Evolutionary conservation across 2,113 vertebrate species (phyloP).

Genomic region (Bombycilla garrulus): DNA sequence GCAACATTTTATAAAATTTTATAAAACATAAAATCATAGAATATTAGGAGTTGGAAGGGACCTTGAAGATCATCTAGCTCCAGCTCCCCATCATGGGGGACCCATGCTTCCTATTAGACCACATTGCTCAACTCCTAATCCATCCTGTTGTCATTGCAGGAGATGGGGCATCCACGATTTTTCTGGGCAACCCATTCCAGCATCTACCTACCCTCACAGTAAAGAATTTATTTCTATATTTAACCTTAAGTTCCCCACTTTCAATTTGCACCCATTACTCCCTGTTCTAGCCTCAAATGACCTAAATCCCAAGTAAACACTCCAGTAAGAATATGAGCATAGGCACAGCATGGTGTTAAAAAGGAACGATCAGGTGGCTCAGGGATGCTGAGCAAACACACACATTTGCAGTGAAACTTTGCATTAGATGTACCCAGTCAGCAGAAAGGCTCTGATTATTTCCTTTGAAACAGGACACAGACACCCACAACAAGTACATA

Average conservation of each 20-base stretch:
- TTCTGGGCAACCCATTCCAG: neutral
- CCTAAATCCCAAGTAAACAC: neutral
- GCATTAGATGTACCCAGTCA: neutral
- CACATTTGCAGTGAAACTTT: neutral
- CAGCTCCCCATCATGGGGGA: rapidly evolving
- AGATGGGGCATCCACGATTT: neutral
- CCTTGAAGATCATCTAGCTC: neutral
- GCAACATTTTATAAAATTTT: neutral
- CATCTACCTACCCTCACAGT: neutral
- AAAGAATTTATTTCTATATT: neutral
- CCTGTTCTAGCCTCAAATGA: neutral
- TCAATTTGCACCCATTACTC: neutral
- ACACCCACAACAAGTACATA: neutral
- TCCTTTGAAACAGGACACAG: neutral
- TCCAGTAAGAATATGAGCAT: neutral
- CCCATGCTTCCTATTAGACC: too few relatives aligned
- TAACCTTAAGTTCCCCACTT: neutral
- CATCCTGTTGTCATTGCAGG: neutral
- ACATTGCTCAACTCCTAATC: neutral
- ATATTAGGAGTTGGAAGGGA: neutral
- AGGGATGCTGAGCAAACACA: neutral
- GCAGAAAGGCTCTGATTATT: neutral
- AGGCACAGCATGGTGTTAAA: neutral
- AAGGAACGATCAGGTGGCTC: neutral
- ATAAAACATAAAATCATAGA: neutral